These are phyloP conservation scores for Drosophila sechellia DNA, from an alignment of 1,140 invertebrate genomes.

Conservation along the genomic window DNA sequence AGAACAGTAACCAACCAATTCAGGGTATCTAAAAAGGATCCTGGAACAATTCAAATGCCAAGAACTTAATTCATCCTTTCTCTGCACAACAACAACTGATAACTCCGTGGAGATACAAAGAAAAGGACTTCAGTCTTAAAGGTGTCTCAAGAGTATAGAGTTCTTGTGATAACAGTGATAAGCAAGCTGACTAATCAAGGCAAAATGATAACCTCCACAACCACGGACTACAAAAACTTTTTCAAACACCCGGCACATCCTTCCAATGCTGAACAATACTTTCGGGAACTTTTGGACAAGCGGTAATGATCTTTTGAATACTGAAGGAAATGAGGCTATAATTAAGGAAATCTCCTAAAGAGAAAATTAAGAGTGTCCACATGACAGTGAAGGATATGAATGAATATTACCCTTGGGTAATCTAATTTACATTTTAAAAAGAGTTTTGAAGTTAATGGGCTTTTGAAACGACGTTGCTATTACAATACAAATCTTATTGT, in stretches of 20 bases:
- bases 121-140: constrained; percentile 17
- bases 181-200: constrained; percentile 20
- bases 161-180: not conserved
- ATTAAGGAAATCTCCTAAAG: too few relatives aligned
- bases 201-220: constrained; percentile 74
- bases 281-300: constrained; percentile 66
- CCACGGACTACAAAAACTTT: constrained; percentile 73
- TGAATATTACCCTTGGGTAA: too few relatives aligned
- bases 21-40: not conserved
- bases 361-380: too few relatives aligned
- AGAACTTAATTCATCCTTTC: not conserved
- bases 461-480: too few relatives aligned
- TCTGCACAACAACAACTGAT: not conserved
- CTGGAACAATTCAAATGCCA: not conserved
- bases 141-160: constrained; percentile 3
- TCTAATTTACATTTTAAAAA: too few relatives aligned
- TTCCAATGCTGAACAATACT: constrained; percentile 79
- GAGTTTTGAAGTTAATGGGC: too few relatives aligned
- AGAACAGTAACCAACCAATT: not conserved
- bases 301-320: constrained; percentile 44
- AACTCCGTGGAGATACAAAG: not conserved
- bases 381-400: too few relatives aligned
- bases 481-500: too few relatives aligned
- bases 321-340: not conserved
- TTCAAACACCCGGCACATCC: constrained; percentile 76